Evolutionary conservation across 2,797 vertebrate genomes (phyloP).

Genomic region (Eospalax fontanierii): DNA sequence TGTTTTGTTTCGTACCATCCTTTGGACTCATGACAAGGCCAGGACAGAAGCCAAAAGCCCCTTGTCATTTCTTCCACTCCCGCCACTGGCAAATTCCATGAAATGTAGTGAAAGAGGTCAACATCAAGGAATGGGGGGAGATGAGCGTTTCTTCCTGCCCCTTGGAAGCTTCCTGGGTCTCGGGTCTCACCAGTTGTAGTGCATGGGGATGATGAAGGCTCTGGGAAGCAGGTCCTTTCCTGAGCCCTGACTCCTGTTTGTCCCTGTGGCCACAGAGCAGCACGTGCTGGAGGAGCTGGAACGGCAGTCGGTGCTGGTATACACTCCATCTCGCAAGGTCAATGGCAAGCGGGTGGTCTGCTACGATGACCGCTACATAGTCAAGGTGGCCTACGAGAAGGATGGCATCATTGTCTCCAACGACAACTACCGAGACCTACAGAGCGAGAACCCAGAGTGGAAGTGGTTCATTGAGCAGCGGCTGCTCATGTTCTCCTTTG

Average conservation of each 20-base stretch:
- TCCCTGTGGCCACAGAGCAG: constrained; percentile 89
- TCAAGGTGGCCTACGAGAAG: constrained; percentile 93
- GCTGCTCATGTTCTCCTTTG: constrained; percentile 96
- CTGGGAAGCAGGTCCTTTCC: rapidly evolving
- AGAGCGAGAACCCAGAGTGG: constrained; percentile 95
- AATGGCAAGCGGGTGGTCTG: constrained; percentile 95
- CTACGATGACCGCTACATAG: constrained; percentile 95
- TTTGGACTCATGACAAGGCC: neutral
- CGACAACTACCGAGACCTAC: constrained; percentile 95
- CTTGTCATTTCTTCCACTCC: neutral
- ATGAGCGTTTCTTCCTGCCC: neutral
- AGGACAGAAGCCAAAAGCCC: neutral
- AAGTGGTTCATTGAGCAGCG: constrained; percentile 96
- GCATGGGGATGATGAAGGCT: rapidly evolving
- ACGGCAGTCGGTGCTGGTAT: constrained; percentile 93
- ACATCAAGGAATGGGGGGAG: neutral
- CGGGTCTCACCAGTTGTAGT: rapidly evolving
- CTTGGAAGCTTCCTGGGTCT: neutral
- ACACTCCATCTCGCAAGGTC: constrained; percentile 93
- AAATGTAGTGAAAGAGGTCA: neutral
- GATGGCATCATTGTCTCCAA: constrained; percentile 96
- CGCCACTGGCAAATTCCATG: neutral
- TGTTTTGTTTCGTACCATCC: neutral
- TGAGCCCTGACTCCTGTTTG: neutral
- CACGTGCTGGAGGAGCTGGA: constrained; percentile 93